A percentile compares a stretch with the other conserved stretches of the same genome.
phyloP scores from a whole-genome alignment of 2,888 invertebrate genomes.

The Ctena decussata region DNA sequence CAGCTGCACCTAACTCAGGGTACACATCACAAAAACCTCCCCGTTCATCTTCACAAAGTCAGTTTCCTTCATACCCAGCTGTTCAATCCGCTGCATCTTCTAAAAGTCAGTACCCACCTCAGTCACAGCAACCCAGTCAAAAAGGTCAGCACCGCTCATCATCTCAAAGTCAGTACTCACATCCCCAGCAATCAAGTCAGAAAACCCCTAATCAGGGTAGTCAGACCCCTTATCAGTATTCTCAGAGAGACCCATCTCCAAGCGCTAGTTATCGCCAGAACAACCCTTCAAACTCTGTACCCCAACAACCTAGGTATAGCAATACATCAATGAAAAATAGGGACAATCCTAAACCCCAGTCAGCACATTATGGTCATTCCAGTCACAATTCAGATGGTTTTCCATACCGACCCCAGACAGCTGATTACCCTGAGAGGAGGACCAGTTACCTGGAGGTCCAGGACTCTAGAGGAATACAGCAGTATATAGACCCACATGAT shows the following conservation, averaged over 20 bases:
- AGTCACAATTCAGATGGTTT: neutral
- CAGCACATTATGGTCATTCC: neutral
- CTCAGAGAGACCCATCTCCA: constrained; percentile 21
- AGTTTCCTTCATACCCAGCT: constrained; percentile 13
- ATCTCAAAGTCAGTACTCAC: constrained; percentile 33
- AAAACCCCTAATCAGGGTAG: constrained; percentile 24
- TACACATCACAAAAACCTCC: constrained; percentile 19
- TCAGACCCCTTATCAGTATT: neutral
- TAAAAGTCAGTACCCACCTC: constrained; percentile 18
- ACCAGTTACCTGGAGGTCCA: constrained; percentile 37
- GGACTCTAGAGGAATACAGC: constrained; percentile 15
- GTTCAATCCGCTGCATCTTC: neutral
- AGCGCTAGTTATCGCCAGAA: constrained; percentile 31
- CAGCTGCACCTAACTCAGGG: constrained; percentile 17
- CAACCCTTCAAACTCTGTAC: constrained; percentile 20
- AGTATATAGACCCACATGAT: constrained; percentile 7
- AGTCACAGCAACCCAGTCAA: constrained; percentile 13
- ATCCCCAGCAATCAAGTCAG: constrained; percentile 32
- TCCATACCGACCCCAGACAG: neutral
- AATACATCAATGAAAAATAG: constrained; percentile 1
- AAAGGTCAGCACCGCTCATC: constrained; percentile 19
- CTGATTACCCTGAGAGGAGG: constrained; percentile 27
- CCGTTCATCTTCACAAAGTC: constrained; percentile 32
- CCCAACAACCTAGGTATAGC: constrained; percentile 12
- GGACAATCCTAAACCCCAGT: neutral